Evolutionary conservation across 1,140 invertebrate genomes (phyloP).

Genomic region (Heliconius hermathena): DNA sequence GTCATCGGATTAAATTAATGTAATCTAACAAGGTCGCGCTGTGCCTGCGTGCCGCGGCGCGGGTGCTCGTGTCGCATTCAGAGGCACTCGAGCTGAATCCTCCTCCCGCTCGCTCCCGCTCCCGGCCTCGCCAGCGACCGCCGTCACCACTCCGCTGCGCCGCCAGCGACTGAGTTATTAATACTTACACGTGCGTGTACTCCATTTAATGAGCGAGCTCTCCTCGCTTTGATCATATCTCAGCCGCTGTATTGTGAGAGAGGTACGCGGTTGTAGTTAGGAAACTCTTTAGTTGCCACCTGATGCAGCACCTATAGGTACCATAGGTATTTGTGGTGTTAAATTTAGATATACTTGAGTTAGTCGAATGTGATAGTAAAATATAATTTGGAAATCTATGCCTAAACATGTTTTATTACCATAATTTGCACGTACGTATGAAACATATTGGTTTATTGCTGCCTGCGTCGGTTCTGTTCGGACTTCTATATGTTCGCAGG

Average conservation of each 20-base stretch:
- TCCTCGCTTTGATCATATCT: constrained; percentile 14
- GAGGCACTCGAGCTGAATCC: constrained; percentile 21
- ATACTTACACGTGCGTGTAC: constrained; percentile 2
- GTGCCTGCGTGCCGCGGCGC: not conserved
- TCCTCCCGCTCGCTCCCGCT: not conserved
- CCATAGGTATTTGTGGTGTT: too few relatives aligned
- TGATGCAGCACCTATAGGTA: not conserved
- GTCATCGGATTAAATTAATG: constrained; percentile 30
- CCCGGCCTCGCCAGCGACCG: not conserved
- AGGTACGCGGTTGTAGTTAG: not conserved
- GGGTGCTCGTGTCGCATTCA: constrained; percentile 11
- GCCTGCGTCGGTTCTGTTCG: not conserved
- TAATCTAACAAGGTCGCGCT: constrained; percentile 16
- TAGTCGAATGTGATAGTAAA: too few relatives aligned
- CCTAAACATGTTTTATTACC: not conserved
- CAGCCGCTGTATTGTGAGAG: not conserved
- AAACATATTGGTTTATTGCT: not conserved
- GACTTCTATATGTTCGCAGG: not conserved
- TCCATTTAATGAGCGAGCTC: not conserved
- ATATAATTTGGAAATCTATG: not conserved
- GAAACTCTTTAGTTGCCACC: not conserved
- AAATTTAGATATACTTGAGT: too few relatives aligned
- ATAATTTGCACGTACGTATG: not conserved
- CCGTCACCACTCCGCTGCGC: not conserved
- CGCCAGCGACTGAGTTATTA: constrained; percentile 17